phyloP scores from a whole-genome alignment of 2,113 vertebrate genomes.

The Psilopogon haemacephalus region DNA sequence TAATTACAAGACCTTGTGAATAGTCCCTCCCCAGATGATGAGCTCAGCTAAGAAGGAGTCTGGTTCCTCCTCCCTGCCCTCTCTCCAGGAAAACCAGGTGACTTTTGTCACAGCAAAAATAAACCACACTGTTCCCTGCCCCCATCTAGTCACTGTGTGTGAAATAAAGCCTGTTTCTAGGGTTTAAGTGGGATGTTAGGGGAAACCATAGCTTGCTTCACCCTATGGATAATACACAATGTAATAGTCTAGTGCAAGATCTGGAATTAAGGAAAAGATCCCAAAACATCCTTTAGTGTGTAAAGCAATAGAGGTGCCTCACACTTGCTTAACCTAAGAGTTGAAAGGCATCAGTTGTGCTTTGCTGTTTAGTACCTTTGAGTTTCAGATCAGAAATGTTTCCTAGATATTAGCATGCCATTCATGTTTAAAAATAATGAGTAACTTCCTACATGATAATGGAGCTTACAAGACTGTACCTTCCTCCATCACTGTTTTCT shows the following conservation, averaged over 20 bases:
- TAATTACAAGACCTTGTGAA: too few relatives aligned
- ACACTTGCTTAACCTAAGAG: neutral
- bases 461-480: neutral
- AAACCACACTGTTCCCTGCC: neutral
- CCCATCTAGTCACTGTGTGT: slow-evolving; percentile 29
- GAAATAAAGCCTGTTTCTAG: slow-evolving; percentile 53
- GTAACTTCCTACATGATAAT: neutral
- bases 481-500: neutral
- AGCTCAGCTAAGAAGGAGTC: neutral
- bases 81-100: slow-evolving; percentile 35
- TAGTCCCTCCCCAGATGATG: too few relatives aligned
- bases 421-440: neutral
- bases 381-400: neutral
- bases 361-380: neutral
- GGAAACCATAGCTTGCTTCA: neutral
- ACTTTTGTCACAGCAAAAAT: slow-evolving; percentile 30
- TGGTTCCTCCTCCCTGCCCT: slow-evolving; percentile 4
- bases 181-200: neutral
- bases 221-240: neutral
- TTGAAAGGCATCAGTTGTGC: neutral
- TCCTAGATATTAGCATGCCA: neutral
- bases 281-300: neutral
- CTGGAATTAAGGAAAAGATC: neutral
- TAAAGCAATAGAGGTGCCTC: neutral
- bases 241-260: neutral